These are phyloP conservation scores for Stichodactyla helianthus DNA, from an alignment of 64 coral and sea anemone genomes.

Conservation along the genomic window DNA sequence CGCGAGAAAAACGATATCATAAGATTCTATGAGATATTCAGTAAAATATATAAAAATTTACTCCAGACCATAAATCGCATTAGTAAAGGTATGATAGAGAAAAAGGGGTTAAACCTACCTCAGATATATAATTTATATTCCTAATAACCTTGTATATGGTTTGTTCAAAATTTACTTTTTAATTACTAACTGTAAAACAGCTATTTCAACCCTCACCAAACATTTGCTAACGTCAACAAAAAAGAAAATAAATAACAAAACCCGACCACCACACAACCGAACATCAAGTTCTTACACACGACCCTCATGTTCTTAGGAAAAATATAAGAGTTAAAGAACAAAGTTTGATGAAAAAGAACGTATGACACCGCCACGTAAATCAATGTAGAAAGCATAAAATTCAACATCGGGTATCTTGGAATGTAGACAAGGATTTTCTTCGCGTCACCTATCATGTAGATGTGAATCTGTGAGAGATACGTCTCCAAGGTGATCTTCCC, in stretches of 20 bases:
- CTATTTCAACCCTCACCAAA: conserved; percentile 44
- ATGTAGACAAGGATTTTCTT: conserved; percentile 66
- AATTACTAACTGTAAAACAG: background rate
- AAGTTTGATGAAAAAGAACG: conserved; percentile 84
- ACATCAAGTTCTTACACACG: conserved; percentile 74
- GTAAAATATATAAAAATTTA: no score
- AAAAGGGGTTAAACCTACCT: no score
- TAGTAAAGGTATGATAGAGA: no score
- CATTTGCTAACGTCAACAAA: conserved; percentile 40
- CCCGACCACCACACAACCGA: conserved; percentile 54
- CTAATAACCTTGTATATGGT: no score
- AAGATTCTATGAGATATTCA: no score
- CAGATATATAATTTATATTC: no score
- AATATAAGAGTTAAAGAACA: conserved; percentile 93
- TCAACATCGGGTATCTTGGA: conserved; percentile 87
- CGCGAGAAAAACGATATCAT: no score
- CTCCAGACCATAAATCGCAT: no score
- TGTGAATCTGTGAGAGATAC: conserved; percentile 95
- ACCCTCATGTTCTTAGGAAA: conserved; percentile 90
- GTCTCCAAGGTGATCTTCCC: conserved; percentile 91
- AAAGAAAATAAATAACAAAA: conserved; percentile 83
- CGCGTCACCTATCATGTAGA: conserved; percentile 96
- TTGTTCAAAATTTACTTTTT: background rate
- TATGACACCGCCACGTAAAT: conserved; percentile 82
- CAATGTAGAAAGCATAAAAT: conserved; percentile 73